Evolutionary conservation across 2,888 invertebrate species (phyloP).

Genomic region (Tanypteryx hageni): DNA sequence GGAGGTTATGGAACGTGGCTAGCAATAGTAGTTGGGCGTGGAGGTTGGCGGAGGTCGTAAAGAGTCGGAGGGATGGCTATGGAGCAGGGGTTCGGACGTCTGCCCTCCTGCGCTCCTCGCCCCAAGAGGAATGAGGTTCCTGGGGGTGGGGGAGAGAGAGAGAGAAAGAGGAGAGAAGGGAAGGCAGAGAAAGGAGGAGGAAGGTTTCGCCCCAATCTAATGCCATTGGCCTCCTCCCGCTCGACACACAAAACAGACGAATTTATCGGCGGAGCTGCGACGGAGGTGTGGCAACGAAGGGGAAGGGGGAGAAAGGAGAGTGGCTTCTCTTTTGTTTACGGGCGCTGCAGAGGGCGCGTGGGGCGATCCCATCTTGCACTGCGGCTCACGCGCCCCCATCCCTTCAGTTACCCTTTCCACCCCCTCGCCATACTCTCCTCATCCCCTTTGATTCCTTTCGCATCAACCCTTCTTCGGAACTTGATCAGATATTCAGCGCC

Average conservation of each 20-base stretch:
- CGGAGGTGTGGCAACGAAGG: slow-evolving; percentile 8
- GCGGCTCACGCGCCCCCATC: slow-evolving; percentile 37
- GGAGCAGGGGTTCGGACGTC: slow-evolving; percentile 54
- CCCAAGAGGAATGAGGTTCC: slow-evolving; percentile 39
- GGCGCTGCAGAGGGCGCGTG: slow-evolving; percentile 46
- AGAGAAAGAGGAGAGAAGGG: neutral
- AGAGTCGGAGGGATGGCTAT: slow-evolving; percentile 53
- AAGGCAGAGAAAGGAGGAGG: neutral
- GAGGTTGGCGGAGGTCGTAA: slow-evolving; percentile 48
- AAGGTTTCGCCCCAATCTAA: slow-evolving; percentile 46
- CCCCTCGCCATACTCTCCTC: neutral
- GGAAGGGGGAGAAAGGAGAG: neutral
- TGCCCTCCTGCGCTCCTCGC: slow-evolving; percentile 29
- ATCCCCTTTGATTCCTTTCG: neutral
- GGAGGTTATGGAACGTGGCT: neutral
- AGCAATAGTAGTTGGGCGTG: slow-evolving; percentile 36
- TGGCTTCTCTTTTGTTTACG: slow-evolving; percentile 60
- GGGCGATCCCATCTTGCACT: slow-evolving; percentile 57
- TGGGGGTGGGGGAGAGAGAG: neutral
- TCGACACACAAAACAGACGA: slow-evolving; percentile 57
- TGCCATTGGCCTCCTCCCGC: slow-evolving; percentile 56
- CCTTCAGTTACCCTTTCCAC: neutral
- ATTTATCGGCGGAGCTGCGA: slow-evolving; percentile 45
- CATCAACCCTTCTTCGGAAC: neutral
- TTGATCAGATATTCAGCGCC: neutral